A percentile compares a stretch with the other conserved stretches of the same genome.
Evolutionary conservation across 2,797 vertebrate species (phyloP).

Genomic region (Coendou prehensilis): DNA sequence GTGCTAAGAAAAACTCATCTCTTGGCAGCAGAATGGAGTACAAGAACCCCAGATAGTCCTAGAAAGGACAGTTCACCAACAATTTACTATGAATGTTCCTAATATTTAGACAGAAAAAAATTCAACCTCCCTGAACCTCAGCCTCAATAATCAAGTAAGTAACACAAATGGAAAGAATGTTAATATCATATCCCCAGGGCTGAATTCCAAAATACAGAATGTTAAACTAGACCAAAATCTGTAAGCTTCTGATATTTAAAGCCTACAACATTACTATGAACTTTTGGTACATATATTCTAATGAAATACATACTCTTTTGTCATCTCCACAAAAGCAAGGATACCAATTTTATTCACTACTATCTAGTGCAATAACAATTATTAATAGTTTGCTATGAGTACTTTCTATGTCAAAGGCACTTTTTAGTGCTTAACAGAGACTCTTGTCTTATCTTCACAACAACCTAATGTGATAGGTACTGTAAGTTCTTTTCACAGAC

Average conservation of each 20-base stretch:
- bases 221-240: neutral
- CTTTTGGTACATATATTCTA: neutral
- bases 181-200: neutral
- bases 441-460: neutral
- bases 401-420: neutral
- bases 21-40: neutral
- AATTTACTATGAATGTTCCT: conserved; percentile 11
- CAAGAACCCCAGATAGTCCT: neutral
- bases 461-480: neutral
- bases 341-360: neutral
- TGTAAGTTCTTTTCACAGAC: conserved; percentile 14
- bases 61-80: neutral
- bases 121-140: neutral
- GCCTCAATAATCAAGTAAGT: conserved; percentile 42
- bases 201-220: conserved; percentile 60
- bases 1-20: conserved; percentile 30
- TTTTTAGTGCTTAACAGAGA: neutral
- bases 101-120: neutral
- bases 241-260: neutral
- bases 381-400: neutral
- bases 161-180: neutral
- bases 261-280: neutral
- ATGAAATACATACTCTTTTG: neutral
- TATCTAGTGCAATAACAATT: neutral
- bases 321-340: conserved; percentile 19